phyloP scores from a whole-genome alignment of 2,113 vertebrate genomes.

The Machaerirhynchus nigripectus region DNA sequence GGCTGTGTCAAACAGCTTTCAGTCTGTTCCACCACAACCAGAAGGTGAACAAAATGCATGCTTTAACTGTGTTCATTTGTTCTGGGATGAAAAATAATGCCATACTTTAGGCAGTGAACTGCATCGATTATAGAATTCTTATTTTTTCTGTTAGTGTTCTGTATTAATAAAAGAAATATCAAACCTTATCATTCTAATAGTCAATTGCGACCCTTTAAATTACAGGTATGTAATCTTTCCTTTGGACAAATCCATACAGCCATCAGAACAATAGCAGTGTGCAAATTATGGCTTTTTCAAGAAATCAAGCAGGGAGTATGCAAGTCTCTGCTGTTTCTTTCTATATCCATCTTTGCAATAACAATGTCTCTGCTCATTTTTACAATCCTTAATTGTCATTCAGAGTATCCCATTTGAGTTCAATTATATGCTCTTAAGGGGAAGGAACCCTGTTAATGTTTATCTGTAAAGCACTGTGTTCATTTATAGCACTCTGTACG shows the following conservation, averaged over 20 bases:
- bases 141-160: neutral
- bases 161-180: conserved; percentile 28
- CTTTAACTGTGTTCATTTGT: neutral
- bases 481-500: conserved; percentile 46
- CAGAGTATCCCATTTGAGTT: conserved; percentile 34
- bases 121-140: neutral
- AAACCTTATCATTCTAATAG: conserved; percentile 3
- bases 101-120: neutral
- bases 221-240: conserved; percentile 34
- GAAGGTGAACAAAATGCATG: neutral
- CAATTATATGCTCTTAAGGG: conserved; percentile 47
- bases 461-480: conserved; percentile 43
- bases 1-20: neutral
- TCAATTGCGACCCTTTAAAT: conserved; percentile 16
- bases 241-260: neutral
- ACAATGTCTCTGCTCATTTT: conserved; percentile 44
- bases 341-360: conserved; percentile 17
- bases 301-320: neutral
- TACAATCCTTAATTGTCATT: conserved; percentile 49
- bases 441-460: conserved; percentile 57
- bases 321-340: conserved; percentile 33
- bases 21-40: neutral
- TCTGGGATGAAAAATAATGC: neutral
- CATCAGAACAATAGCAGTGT: conserved; percentile 3
- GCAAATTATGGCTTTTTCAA: conserved; percentile 22